Percentiles rank a stretch among this genome's conserved stretches.
Evolutionary conservation across 2,113 vertebrate species (phyloP).

Genomic region (Corythoichthys intestinalis): DNA sequence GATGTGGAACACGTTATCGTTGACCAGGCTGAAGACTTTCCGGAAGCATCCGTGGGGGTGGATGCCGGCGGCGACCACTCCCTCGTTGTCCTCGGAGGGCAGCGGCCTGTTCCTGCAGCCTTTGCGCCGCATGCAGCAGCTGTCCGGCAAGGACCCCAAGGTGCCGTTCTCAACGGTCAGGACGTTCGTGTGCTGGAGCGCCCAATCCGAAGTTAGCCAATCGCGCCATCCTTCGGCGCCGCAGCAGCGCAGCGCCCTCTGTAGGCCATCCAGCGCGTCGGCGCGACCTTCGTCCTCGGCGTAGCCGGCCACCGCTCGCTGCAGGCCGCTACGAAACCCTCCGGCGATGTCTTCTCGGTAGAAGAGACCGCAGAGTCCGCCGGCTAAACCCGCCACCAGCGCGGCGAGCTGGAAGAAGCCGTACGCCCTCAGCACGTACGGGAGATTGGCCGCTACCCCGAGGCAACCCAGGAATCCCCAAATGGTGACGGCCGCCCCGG

Average conservation of each 20-base stretch:
- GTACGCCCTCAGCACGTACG: conserved; percentile 77
- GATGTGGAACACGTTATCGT: conserved; percentile 79
- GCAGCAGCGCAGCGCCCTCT: conserved; percentile 79
- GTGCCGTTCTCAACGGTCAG: conserved; percentile 54
- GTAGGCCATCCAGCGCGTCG: conserved; percentile 79
- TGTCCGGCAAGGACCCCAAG: conserved; percentile 76
- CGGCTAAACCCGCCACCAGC: conserved; percentile 73
- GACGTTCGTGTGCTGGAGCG: conserved; percentile 56
- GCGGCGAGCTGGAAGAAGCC: conserved; percentile 75
- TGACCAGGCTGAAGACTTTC: conserved; percentile 79
- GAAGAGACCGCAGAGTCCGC: conserved; percentile 79
- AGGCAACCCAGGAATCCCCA: conserved; percentile 88
- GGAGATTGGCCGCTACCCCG: conserved; percentile 80
- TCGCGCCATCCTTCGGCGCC: conserved; percentile 82
- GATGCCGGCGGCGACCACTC: conserved; percentile 51
- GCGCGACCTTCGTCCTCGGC: conserved; percentile 76
- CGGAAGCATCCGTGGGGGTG: conserved; percentile 79
- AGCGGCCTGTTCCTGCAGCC: conserved; percentile 75
- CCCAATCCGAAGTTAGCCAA: conserved; percentile 82
- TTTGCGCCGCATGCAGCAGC: conserved; percentile 77
- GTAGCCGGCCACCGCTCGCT: conserved; percentile 74
- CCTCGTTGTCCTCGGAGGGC: conserved; percentile 41
- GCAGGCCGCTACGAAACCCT: conserved; percentile 80
- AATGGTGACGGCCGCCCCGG: conserved; percentile 74
- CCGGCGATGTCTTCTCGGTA: conserved; percentile 78